Evolutionary conservation across 2,113 vertebrate genomes (phyloP), one percentile per base, ranked within the genome.

Genomic region (Arenaria interpres): DNA sequence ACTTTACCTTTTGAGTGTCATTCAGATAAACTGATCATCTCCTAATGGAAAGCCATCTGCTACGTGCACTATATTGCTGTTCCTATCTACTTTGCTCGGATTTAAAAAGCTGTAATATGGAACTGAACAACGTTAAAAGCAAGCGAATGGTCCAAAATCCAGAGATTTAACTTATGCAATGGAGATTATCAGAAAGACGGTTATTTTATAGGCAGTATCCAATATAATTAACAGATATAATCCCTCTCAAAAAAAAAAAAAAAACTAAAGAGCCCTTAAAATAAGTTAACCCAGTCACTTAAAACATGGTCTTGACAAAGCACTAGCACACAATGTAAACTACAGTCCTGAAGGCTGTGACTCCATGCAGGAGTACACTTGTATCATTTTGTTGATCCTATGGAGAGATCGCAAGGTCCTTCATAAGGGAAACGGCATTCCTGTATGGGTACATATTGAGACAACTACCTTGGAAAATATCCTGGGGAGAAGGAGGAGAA

Each of bases 51-150:
- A 76, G 13, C 13, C 67, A 66, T 76, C 53, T 90, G 50, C 72
- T 80, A 5, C 0, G 2, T 2, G 2, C 37, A 72, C 43, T 12
- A 1, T 4, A 56, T 17, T 22, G 10, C 43, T 66, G 45, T 30
- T 88, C 27, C 51, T 59, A 41, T 41, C 67, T 62, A 33, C 41
- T 80, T 50, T 15, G 25, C 37, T 35, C 20, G 8, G 45, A 79
- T 79, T 85, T 57, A 2, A 56, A 88, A 32, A 74, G 15, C 13
- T 80, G 14, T 10, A 69, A 59, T 27, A 77, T 6, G 6, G 20
- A 91, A 73, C 10, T 22, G 25, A 90, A 43, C 0, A 0, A 73
- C 14, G 54, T 16, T 66, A 83, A 91, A 83, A 50, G 18, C 22
- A 95, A 76, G 25, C 0, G 7, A 96, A 87, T 1, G 1, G 14